phyloP scores from a whole-genome alignment of 2,797 vertebrate species.

The Philypnodon macrostomus region DNA sequence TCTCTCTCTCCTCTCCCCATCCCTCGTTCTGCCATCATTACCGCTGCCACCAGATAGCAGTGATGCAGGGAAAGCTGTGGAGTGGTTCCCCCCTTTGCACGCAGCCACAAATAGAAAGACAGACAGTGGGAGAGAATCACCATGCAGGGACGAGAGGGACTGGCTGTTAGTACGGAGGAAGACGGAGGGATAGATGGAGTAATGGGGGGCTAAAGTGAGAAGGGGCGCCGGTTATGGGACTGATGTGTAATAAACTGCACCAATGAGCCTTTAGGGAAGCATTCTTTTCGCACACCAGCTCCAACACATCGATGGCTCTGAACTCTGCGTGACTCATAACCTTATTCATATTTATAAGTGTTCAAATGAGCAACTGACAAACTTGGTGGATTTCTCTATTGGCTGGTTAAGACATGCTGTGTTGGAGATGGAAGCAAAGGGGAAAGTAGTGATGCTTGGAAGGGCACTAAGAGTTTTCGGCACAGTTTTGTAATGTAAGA shows the following conservation, averaged over 20 bases:
- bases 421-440: constrained; percentile 7
- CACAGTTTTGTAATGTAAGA: background rate
- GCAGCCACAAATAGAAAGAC: constrained; percentile 28
- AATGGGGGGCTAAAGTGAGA: constrained; percentile 16
- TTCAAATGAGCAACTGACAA: constrained; percentile 41
- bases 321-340: constrained; percentile 62
- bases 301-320: constrained; percentile 26
- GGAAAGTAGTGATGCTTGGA: constrained; percentile 18
- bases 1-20: constrained; percentile 36
- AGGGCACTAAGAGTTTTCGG: constrained; percentile 18
- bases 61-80: constrained; percentile 44
- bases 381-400: constrained; percentile 28
- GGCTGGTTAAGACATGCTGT: constrained; percentile 29
- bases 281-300: constrained; percentile 51
- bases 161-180: constrained; percentile 41
- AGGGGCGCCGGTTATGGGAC: constrained; percentile 41
- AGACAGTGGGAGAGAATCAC: constrained; percentile 37
- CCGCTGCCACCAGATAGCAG: constrained; percentile 56
- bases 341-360: constrained; percentile 55
- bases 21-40: constrained; percentile 57
- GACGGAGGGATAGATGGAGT: constrained; percentile 34
- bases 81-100: constrained; percentile 45
- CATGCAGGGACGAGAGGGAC: constrained; percentile 39
- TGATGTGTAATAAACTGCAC: constrained; percentile 67
- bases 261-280: constrained; percentile 63